Conservation (phyloP, 2,113 vertebrate genomes). For the Chloebia gouldiae region DNA sequence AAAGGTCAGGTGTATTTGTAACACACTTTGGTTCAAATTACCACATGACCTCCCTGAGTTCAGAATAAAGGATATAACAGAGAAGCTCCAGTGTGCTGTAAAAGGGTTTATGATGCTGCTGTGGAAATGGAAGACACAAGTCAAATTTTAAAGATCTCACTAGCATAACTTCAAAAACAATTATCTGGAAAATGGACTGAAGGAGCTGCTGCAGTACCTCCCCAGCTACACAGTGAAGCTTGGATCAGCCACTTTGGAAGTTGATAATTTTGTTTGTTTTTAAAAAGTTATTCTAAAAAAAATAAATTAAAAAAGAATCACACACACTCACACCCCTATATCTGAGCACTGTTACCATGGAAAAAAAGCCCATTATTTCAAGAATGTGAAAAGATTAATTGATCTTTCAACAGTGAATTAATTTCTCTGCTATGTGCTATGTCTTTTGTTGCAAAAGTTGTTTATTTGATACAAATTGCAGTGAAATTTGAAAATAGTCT, state of each 20-base stretch:
- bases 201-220: background rate
- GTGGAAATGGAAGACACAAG: background rate
- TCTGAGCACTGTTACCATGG: background rate
- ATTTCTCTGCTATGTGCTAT: background rate
- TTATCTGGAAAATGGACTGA: background rate
- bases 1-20: background rate
- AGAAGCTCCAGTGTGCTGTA: background rate
- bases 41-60: background rate
- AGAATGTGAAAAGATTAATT: background rate
- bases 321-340: background rate
- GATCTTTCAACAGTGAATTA: background rate
- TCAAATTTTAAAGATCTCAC: background rate
- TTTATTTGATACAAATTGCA: background rate
- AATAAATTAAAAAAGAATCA: background rate
- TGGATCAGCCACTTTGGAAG: background rate
- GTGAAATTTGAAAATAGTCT: background rate
- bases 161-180: background rate
- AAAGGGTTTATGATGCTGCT: background rate
- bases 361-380: background rate
- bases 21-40: background rate
- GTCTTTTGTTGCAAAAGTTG: background rate
- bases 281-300: background rate
- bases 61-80: background rate
- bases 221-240: background rate
- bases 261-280: background rate